A percentile compares a stretch with the other conserved stretches of the same genome.
Conservation (phyloP, 2,888 invertebrate genomes). For the Hydriomena furcata region DNA sequence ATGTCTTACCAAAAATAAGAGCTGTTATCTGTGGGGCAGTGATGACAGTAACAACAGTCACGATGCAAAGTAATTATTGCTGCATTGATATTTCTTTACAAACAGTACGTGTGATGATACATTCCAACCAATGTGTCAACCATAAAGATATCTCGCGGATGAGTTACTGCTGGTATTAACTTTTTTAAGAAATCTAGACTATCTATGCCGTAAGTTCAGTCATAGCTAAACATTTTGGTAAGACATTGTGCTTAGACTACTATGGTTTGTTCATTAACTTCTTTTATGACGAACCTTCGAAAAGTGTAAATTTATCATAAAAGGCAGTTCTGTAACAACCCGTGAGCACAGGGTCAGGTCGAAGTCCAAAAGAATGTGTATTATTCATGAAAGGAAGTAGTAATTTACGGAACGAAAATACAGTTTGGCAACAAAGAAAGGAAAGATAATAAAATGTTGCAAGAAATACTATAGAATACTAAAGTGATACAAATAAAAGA, state of each 20-base stretch:
- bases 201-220: not conserved
- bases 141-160: not conserved
- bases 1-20: slow-evolving; percentile 11
- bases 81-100: slow-evolving; percentile 2
- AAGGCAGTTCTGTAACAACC: slow-evolving; percentile 1
- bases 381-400: too few relatives aligned
- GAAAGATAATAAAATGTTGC: too few relatives aligned
- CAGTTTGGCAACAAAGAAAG: too few relatives aligned
- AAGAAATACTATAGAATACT: too few relatives aligned
- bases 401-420: too few relatives aligned
- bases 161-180: not conserved
- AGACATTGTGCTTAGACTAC: slow-evolving; percentile 8
- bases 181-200: slow-evolving; percentile 4
- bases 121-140: not conserved
- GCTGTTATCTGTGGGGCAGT: not conserved
- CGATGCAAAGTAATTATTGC: slow-evolving; percentile 6
- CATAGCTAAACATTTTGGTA: slow-evolving; percentile 2
- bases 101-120: not conserved
- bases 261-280: slow-evolving; percentile 14
- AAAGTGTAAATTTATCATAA: slow-evolving; percentile 4
- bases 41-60: slow-evolving; percentile 2
- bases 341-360: slow-evolving; percentile 5
- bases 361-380: too few relatives aligned
- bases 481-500: too few relatives aligned
- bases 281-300: slow-evolving; percentile 6